Base-by-base conservation (phyloP, 2,888 invertebrate genomes). In the Dryocosmus kuriphilus region DNA sequence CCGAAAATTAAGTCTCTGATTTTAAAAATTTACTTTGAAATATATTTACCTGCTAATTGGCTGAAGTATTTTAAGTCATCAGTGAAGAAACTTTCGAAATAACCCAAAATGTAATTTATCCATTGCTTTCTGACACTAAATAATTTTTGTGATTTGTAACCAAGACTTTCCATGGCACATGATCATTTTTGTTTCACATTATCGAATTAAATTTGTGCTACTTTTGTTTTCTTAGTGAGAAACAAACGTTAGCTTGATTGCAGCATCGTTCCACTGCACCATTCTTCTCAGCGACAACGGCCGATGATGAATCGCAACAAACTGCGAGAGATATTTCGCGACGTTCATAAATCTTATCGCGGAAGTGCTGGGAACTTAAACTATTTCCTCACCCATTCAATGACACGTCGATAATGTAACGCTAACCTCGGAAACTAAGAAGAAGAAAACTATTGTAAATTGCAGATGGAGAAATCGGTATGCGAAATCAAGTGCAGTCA, bases 301-400 rank as follows among this genome's bases (percentile, higher is more conserved):
- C 16, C 41, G 65, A 65, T 71, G 67, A 71, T 71, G 46, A 71
- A 71, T 71, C 41, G 67, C 19, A 71, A 71, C 51, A 71, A 71
- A 65, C 67, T 71, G 67, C 46, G 67, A 19, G 46, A 71, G 46
- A 51, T 71, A 65, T 65, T 65, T 65, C 41, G 65, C 27, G 65
- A 41, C 65, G 27, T 65, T 65, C 38, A 65, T 65, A 65, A 65
- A 65, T 65, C 41, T 65, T 65, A 65, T 65, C 22, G 27, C 46
- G 46, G 67, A 71, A 71, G 46, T 71, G 46, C 46, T 22, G 67
- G n/a, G 27, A 65, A 65, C 65, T 65, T 65, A 62, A 62, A 62
- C 62, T 62, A 62, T 32, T 62, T 62, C 62, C 62, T 32, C 32
- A 35, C 62, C 62, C 16, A 62, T 62, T 62, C 62, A 62, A 62